These are phyloP conservation scores for Celastrina argiolus DNA, from an alignment of 2,888 invertebrate species.

Conservation along the genomic window DNA sequence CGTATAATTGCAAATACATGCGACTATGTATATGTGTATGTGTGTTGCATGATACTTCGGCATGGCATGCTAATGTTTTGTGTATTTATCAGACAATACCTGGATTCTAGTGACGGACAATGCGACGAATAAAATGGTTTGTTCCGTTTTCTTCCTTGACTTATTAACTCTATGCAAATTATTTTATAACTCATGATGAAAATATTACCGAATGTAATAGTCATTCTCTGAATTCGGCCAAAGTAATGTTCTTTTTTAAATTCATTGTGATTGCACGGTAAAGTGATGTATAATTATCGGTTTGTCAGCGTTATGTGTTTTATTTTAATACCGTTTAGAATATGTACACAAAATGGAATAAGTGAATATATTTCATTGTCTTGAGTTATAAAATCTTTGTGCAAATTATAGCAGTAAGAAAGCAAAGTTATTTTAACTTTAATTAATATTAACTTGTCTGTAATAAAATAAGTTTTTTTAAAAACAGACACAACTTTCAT, in stretches of 20 bases:
- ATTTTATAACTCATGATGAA: slow-evolving; percentile 25
- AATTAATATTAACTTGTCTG: too few species aligned
- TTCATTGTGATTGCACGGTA: too few species aligned
- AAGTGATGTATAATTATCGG: too few species aligned
- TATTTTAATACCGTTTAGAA: too few species aligned
- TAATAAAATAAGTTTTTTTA: too few species aligned
- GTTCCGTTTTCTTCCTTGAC: slow-evolving; percentile 54
- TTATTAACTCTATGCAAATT: slow-evolving; percentile 27
- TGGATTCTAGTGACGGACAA: slow-evolving; percentile 73
- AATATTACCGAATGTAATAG: too few species aligned
- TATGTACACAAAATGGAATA: too few species aligned
- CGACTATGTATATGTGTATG: slow-evolving; percentile 33
- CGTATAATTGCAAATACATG: slow-evolving; percentile 21
- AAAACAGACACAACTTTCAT: background rate
- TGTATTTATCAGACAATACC: slow-evolving; percentile 76
- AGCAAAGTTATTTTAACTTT: background rate
- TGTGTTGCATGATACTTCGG: slow-evolving; percentile 67
- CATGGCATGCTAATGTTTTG: slow-evolving; percentile 75
- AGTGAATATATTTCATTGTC: background rate
- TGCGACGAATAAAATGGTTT: slow-evolving; percentile 68
- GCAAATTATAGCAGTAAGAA: background rate
- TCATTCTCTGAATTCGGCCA: too few species aligned
- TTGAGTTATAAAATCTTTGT: background rate
- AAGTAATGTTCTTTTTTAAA: too few species aligned
- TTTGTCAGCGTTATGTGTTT: too few species aligned